A percentile compares a stretch with the other conserved stretches of the same genome.
Conservation (phyloP, 2,797 vertebrate genomes). For the Valencia hispanica region DNA sequence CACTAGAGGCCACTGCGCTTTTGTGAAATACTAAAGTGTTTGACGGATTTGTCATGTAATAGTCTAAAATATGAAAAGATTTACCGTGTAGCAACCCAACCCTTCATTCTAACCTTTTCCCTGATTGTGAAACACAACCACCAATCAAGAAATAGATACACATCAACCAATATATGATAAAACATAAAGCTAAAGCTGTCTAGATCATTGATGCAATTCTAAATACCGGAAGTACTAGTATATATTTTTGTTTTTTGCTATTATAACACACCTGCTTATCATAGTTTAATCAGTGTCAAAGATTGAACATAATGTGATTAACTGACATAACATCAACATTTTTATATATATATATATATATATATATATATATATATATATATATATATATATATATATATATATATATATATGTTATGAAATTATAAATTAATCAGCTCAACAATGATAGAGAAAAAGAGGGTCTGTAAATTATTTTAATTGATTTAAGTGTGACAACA, state of each 20-base stretch:
- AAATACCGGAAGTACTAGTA: neutral
- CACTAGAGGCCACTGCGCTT: no score
- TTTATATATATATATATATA: no score
- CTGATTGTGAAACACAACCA: neutral
- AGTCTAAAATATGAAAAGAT: no score
- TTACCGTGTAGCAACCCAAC: neutral
- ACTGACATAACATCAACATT: neutral
- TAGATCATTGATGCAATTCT: neutral
- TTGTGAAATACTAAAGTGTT: no score
- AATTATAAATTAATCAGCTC: neutral
- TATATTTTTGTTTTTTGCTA: neutral
- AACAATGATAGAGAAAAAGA: neutral
- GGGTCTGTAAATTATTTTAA: neutral
- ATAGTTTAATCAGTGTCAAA: neutral
- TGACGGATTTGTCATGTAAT: no score
- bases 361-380: no score
- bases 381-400: no score
- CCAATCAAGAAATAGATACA: neutral
- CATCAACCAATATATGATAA: neutral
- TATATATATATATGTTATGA: no score
- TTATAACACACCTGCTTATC: neutral
- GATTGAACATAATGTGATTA: neutral
- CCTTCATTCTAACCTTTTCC: neutral
- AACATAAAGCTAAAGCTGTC: neutral
- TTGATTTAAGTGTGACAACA: neutral